Evolutionary conservation across 2,113 vertebrate species (phyloP).

Genomic region (Hyaena hyaena): DNA sequence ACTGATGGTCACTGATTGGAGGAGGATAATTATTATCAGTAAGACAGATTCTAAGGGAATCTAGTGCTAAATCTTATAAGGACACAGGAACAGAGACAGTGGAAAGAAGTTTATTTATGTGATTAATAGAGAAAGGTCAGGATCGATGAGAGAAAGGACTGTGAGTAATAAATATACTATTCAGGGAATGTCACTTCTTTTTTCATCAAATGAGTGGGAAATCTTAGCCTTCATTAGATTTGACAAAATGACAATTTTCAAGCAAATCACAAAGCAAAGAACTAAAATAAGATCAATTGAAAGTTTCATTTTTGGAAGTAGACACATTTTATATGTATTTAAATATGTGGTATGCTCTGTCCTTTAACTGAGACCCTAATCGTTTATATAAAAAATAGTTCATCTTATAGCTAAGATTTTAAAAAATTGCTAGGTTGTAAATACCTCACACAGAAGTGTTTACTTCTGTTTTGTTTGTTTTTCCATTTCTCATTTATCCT

Average conservation of each 20-base stretch:
- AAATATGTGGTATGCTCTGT: neutral
- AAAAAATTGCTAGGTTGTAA: neutral
- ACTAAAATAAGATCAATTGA: conserved; percentile 13
- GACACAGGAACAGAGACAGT: neutral
- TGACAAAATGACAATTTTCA: neutral
- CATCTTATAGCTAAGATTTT: neutral
- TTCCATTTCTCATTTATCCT: neutral
- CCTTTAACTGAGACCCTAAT: neutral
- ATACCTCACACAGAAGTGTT: neutral
- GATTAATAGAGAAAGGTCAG: conserved; percentile 19
- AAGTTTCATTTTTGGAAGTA: conserved; percentile 24
- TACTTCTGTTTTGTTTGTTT: neutral
- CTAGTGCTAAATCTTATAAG: neutral
- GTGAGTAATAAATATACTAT: neutral
- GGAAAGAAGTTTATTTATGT: conserved; percentile 9
- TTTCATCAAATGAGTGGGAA: neutral
- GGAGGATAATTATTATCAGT: neutral
- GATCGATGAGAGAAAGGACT: neutral
- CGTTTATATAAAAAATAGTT: neutral
- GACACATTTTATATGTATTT: neutral
- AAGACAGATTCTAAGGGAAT: conserved; percentile 4
- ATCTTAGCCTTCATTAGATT: neutral
- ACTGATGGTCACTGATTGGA: neutral
- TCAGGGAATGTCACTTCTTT: neutral
- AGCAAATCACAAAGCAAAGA: conserved; percentile 10